Evolutionary conservation across 2,888 invertebrate genomes (phyloP).

Genomic region (Stramonita haemastoma): DNA sequence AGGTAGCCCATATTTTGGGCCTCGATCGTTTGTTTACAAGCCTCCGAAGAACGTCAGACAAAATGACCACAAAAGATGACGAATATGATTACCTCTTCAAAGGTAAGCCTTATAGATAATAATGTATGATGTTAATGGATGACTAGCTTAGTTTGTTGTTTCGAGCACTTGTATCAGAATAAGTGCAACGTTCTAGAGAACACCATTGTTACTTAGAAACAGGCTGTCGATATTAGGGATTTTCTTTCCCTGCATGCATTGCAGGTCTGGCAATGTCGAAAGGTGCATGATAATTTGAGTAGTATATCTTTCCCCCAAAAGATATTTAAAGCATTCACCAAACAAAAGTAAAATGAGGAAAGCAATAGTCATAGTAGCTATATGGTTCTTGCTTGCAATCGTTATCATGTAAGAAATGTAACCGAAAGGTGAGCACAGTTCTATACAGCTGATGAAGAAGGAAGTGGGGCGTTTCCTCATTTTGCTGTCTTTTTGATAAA

Average conservation of each 20-base stretch:
- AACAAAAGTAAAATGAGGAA: no score
- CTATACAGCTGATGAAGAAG: neutral
- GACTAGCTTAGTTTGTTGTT: no score
- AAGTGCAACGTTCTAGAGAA: neutral
- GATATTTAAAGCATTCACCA: no score
- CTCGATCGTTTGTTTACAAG: slow-evolving; percentile 49
- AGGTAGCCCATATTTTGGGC: slow-evolving; percentile 35
- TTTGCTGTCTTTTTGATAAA: neutral
- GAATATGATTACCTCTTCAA: slow-evolving; percentile 99
- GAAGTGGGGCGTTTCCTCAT: slow-evolving; percentile 39
- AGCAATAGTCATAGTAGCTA: no score
- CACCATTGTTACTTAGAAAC: neutral
- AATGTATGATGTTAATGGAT: no score
- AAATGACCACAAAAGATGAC: slow-evolving; percentile 99
- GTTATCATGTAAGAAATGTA: no score
- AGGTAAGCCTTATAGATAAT: slow-evolving; percentile 83
- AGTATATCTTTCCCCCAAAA: neutral
- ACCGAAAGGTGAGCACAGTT: no score
- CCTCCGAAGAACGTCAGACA: slow-evolving; percentile 52
- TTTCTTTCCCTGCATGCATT: slow-evolving; percentile 30
- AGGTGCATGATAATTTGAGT: slow-evolving; percentile 4
- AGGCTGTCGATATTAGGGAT: neutral
- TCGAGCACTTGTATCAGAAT: no score
- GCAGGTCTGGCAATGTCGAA: slow-evolving; percentile 23
- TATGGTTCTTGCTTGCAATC: no score